Conservation (phyloP, 2,888 invertebrate species). For the Cantharis lateralis region DNA sequence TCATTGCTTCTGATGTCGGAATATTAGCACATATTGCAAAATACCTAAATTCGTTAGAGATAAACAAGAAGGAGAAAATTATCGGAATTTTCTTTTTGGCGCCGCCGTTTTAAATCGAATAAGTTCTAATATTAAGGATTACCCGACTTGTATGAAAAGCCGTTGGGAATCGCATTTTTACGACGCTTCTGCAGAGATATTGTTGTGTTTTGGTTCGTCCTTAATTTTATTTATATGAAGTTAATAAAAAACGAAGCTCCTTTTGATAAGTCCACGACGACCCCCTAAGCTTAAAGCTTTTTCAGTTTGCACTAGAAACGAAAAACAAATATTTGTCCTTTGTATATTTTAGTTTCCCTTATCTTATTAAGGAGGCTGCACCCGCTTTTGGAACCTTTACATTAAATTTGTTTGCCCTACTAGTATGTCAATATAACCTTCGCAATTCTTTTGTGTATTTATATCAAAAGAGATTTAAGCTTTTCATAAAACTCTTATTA, state of each 20-base stretch:
- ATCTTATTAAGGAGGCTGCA: slow-evolving; percentile 37
- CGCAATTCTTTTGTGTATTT: slow-evolving; percentile 22
- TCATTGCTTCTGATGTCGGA: slow-evolving; percentile 30
- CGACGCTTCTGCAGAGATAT: background rate
- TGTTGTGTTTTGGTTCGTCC: background rate
- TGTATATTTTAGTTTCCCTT: slow-evolving; percentile 39
- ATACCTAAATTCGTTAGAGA: slow-evolving; percentile 8
- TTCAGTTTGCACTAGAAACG: slow-evolving; percentile 24
- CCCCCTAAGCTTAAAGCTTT: slow-evolving; percentile 16
- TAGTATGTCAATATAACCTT: slow-evolving; percentile 27
- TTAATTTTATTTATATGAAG: slow-evolving; percentile 25
- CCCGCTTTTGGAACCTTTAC: slow-evolving; percentile 30
- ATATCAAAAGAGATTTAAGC: slow-evolving; percentile 19
- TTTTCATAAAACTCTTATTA: background rate
- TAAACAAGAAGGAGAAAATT: background rate
- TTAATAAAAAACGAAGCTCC: slow-evolving; percentile 19
- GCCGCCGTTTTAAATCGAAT: slow-evolving; percentile 16
- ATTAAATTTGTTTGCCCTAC: slow-evolving; percentile 28
- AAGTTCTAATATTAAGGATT: slow-evolving; percentile 15
- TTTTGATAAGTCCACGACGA: slow-evolving; percentile 12
- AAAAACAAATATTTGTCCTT: slow-evolving; percentile 39
- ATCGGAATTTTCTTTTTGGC: background rate
- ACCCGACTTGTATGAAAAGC: slow-evolving; percentile 7
- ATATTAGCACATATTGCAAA: slow-evolving; percentile 26
- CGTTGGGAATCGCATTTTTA: slow-evolving; percentile 1